Evolutionary conservation across 2,797 vertebrate genomes (phyloP).

Genomic region (Aldrovandia affinis): DNA sequence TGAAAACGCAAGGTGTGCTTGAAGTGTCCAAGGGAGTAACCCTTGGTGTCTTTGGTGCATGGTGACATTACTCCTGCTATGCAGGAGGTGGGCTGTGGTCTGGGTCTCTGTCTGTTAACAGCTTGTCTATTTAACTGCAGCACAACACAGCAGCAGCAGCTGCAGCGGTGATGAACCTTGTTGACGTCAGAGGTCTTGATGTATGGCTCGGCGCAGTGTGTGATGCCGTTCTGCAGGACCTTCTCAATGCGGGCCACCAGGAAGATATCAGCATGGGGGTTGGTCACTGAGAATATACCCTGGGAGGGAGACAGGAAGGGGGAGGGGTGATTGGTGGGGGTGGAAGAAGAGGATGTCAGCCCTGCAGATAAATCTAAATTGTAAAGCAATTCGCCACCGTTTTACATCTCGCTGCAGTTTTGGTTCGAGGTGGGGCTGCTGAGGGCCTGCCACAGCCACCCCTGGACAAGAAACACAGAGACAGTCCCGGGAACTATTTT

Average conservation of each 20-base stretch:
- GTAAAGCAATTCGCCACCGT: background rate
- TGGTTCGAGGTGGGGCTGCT: background rate
- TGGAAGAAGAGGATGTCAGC: background rate
- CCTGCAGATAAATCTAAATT: background rate
- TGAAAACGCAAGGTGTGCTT: too few relatives aligned
- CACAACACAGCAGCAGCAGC: background rate
- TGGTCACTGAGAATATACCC: constrained; percentile 93
- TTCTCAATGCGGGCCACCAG: constrained; percentile 93
- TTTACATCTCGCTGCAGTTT: background rate
- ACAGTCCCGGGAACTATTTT: background rate
- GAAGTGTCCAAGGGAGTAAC: background rate
- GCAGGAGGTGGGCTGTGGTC: background rate
- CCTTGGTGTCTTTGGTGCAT: background rate
- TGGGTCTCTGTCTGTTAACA: background rate
- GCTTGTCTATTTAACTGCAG: background rate
- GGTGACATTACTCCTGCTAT: background rate
- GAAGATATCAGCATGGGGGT: constrained; percentile 91
- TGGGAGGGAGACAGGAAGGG: constrained; percentile 52
- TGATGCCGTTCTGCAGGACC: constrained; percentile 94
- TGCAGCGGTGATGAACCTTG: constrained; percentile 74
- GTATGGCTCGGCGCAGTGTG: constrained; percentile 92
- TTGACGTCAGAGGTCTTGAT: constrained; percentile 87
- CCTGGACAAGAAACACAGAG: background rate
- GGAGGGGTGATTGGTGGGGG: background rate
- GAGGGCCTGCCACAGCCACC: background rate